A percentile compares a stretch with the other conserved stretches of the same genome.
These are phyloP conservation scores for Xylota segnis DNA, from an alignment of 2,888 invertebrate genomes.

Conservation along the genomic window DNA sequence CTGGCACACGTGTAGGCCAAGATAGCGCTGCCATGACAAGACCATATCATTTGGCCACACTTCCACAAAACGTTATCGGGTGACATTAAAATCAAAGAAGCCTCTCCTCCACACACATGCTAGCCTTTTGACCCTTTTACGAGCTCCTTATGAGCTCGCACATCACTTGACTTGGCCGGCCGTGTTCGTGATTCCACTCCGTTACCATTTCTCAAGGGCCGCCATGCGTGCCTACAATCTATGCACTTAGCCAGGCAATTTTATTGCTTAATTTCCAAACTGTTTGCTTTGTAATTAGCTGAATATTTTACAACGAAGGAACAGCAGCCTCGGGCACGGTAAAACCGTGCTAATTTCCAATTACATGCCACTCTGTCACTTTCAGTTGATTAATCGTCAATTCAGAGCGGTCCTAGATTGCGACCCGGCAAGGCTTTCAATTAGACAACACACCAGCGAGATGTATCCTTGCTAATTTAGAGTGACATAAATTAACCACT, in stretches of 20 bases:
- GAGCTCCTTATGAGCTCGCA: constrained; percentile 36
- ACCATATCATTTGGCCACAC: not conserved
- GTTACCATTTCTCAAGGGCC: constrained; percentile 31
- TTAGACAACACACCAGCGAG: constrained; percentile 33
- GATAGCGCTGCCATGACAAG: not conserved
- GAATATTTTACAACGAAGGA: constrained; percentile 48
- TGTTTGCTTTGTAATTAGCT: constrained; percentile 57
- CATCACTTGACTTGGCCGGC: constrained; percentile 38
- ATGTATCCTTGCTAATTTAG: constrained; percentile 49
- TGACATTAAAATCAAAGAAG: constrained; percentile 41
- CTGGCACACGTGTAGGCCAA: constrained; percentile 7
- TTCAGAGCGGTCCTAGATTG: constrained; percentile 16
- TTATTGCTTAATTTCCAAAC: constrained; percentile 65
- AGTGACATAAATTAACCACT: constrained; percentile 63
- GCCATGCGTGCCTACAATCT: constrained; percentile 47
- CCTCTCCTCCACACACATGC: constrained; percentile 12
- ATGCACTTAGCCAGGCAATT: constrained; percentile 53
- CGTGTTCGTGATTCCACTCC: constrained; percentile 41
- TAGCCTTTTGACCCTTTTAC: constrained; percentile 44
- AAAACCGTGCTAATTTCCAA: constrained; percentile 60
- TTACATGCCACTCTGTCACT: constrained; percentile 68
- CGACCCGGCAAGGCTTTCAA: constrained; percentile 41
- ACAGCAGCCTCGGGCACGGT: not conserved
- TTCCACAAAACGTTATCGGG: constrained; percentile 18
- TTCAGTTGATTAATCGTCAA: constrained; percentile 69